Evolutionary conservation across 2,888 invertebrate genomes (phyloP).

Genomic region (Crematogaster levior): DNA sequence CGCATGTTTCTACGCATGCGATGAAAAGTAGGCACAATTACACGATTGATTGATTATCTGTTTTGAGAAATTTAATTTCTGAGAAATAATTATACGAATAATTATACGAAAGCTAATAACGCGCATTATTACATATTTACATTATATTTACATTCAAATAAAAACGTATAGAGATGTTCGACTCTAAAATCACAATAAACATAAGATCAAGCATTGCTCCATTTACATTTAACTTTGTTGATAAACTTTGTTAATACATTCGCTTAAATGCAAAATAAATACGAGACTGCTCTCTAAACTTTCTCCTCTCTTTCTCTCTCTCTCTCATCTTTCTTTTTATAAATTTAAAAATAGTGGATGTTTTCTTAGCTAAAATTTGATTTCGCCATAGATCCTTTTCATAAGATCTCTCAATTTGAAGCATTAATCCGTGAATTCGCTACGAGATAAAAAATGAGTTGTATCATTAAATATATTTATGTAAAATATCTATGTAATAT

Average conservation of each 20-base stretch:
- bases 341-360: slow-evolving; percentile 29
- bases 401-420: neutral
- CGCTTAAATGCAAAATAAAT: slow-evolving; percentile 35
- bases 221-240: slow-evolving; percentile 31
- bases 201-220: neutral
- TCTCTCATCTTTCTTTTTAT: neutral
- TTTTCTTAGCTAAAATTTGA: slow-evolving; percentile 29
- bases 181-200: slow-evolving; percentile 20
- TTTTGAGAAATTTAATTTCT: slow-evolving; percentile 5
- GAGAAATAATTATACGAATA: neutral
- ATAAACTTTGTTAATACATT: slow-evolving; percentile 1
- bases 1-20: neutral
- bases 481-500: neutral
- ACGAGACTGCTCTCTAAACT: slow-evolving; percentile 6
- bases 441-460: neutral
- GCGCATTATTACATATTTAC: neutral
- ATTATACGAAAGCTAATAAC: neutral
- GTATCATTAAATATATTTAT: slow-evolving; percentile 9
- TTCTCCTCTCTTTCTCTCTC: neutral
- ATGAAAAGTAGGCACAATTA: neutral
- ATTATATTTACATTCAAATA: slow-evolving; percentile 12
- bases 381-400: neutral
- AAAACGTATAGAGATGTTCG: neutral
- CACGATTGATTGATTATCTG: too few relatives aligned
- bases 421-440: neutral